phyloP scores from a whole-genome alignment of 2,888 invertebrate genomes.

The Stegophylla sp. region DNA sequence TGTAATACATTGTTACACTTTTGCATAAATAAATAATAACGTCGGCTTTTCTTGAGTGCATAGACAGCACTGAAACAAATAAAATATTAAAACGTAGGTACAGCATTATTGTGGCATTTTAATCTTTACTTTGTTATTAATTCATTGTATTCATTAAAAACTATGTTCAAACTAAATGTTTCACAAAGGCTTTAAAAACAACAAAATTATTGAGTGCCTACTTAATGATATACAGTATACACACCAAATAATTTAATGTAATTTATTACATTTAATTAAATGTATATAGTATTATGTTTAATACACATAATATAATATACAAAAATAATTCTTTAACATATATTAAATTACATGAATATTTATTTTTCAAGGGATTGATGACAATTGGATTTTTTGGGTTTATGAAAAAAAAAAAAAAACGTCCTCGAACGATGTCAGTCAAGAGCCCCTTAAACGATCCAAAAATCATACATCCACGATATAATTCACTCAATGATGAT shows the following conservation, averaged over 20 bases:
- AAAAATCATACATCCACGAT: conserved; percentile 23
- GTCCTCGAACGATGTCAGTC: conserved; percentile 26
- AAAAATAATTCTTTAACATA: too few relatives aligned
- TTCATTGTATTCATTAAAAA: neutral
- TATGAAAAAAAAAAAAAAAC: conserved; percentile 56
- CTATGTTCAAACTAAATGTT: neutral
- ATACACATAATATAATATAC: too few relatives aligned
- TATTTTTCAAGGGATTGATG: conserved; percentile 4
- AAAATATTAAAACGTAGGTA: neutral
- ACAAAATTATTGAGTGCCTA: neutral
- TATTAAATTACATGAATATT: too few relatives aligned
- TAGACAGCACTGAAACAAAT: neutral
- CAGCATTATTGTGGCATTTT: neutral
- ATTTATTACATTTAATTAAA: neutral
- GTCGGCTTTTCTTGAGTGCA: too few relatives aligned
- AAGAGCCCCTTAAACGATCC: conserved; percentile 51
- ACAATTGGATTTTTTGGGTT: conserved; percentile 48
- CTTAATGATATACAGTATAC: too few relatives aligned
- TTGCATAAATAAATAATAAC: too few relatives aligned
- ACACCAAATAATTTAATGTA: too few relatives aligned
- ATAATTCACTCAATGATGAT: conserved; percentile 51
- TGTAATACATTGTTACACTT: too few relatives aligned
- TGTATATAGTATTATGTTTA: too few relatives aligned
- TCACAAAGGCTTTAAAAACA: neutral
- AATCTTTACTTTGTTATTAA: neutral